Conservation (phyloP, 1,140 invertebrate genomes). For the Doryteuthis pealeii region DNA sequence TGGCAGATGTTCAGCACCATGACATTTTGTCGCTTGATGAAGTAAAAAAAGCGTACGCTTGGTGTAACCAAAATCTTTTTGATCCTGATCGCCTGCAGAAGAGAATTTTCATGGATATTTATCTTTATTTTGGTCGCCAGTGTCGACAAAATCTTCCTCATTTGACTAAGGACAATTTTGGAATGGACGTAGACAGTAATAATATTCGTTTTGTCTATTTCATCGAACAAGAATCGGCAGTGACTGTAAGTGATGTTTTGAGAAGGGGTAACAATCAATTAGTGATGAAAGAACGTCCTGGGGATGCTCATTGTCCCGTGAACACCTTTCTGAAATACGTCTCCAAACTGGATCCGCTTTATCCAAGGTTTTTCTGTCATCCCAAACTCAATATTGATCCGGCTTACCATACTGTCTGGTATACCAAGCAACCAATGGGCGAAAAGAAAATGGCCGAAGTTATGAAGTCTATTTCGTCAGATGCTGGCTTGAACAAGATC, state of each 20-base stretch:
- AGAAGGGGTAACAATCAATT: background rate
- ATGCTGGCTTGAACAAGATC: background rate
- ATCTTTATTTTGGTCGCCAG: background rate
- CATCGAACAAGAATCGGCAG: background rate
- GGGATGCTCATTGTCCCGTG: background rate
- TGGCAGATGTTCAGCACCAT: background rate
- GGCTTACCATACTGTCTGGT: background rate
- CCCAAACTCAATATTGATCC: background rate
- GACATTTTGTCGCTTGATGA: background rate
- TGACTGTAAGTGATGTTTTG: background rate
- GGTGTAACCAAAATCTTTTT: background rate
- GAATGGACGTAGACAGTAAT: background rate
- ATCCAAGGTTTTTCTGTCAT: background rate
- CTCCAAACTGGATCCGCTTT: background rate
- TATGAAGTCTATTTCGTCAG: background rate
- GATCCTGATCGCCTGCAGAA: conserved; percentile 2
- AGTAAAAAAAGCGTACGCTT: background rate
- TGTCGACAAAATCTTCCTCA: conserved; percentile 4
- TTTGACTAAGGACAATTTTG: background rate
- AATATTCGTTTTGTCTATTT: background rate
- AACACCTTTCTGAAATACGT: background rate
- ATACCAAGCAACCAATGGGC: background rate
- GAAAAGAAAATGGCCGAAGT: conserved; percentile 1
- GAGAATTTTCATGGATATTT: conserved; percentile 3
- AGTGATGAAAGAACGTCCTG: background rate